Base-by-base conservation (phyloP, 2,888 invertebrate species). In the Apamea crenata region DNA sequence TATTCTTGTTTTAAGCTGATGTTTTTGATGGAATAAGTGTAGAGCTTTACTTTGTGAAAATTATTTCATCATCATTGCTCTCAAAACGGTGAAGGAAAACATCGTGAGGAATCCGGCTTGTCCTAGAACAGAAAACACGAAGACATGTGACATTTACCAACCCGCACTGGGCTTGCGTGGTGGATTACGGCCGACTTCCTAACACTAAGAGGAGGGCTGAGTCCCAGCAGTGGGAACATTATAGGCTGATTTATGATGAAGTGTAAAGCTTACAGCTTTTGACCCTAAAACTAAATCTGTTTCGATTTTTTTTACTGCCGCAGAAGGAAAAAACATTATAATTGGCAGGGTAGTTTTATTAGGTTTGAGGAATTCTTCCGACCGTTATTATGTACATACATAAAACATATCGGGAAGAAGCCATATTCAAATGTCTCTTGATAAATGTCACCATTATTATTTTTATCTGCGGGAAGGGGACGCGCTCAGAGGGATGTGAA, bases 401-500 rank as follows among this genome's bases (percentile, higher is more conserved):
- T 81, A 74, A 72, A 74, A 82, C 50, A 86, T 78, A 69, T 76
- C 75, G 72, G 53, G 10, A 16, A 69, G 47, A 78, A 40, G 67
- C 61, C 67, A 40, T 72, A 81, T 86, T 81, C 76, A 79, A 81
- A 87, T 87, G 63, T 77, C 74, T 75, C 47, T 72, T 82, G 82
- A 87, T 87, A 82, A 87, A 86, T 82, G 85, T 73, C 75, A 78
- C 68, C 82, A 77, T 86, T 86, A 80, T 80, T 86, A 85, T 86
- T 87, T 87, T 87, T 87, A 80, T 86, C 82, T 80, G 36, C 50
- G 65, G n/a, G 63, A 78, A 85, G 86, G 87, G 85, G 85, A 77
- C 80, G 77, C 70, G 50, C 47, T 74, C 29, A 61, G 76, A 69
- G 85, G 85, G 82, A 82, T 78, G 82, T 74, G 88, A 78, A 78